Evolutionary conservation across 2,797 vertebrate genomes (phyloP).

Genomic region (Tachyglossus aculeatus): DNA sequence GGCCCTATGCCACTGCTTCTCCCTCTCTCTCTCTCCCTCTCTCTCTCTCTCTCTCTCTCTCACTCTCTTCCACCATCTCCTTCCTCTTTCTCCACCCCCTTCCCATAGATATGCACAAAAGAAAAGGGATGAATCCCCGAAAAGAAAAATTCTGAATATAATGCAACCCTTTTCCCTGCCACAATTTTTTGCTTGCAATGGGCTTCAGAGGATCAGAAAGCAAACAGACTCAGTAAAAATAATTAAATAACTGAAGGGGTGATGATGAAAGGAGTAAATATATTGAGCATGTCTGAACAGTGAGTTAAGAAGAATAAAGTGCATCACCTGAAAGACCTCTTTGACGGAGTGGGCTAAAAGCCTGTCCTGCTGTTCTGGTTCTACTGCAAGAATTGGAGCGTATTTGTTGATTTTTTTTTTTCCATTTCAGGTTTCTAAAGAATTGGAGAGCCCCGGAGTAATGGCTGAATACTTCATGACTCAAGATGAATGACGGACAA

Average conservation of each 20-base stretch:
- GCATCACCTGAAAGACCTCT: not conserved
- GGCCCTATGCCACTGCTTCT: too few species aligned
- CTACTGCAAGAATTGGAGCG: not conserved
- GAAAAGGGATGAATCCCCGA: too few species aligned
- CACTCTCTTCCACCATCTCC: too few species aligned
- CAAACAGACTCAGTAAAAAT: slow-evolving; percentile 8
- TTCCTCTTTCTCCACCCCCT: not conserved
- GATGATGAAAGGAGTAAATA: not conserved
- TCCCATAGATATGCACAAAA: not conserved
- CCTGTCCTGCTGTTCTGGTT: not conserved
- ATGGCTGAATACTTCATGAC: not conserved
- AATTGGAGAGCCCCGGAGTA: not conserved
- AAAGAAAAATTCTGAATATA: too few species aligned
- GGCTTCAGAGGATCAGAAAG: too few species aligned
- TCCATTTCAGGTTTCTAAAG: slow-evolving; percentile 1
- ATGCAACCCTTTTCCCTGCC: too few species aligned
- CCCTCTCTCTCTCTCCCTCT: too few species aligned
- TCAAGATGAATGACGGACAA: too few species aligned
- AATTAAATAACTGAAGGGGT: not conserved
- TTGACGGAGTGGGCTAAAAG: not conserved
- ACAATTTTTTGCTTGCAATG: too few species aligned
- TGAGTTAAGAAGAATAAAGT: not conserved
- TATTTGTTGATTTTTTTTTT: slow-evolving; percentile 6
- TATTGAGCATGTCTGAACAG: not conserved
- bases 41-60: too few species aligned